phyloP scores from a whole-genome alignment of 2,797 vertebrate species.

The Enteromius viviparus region DNA sequence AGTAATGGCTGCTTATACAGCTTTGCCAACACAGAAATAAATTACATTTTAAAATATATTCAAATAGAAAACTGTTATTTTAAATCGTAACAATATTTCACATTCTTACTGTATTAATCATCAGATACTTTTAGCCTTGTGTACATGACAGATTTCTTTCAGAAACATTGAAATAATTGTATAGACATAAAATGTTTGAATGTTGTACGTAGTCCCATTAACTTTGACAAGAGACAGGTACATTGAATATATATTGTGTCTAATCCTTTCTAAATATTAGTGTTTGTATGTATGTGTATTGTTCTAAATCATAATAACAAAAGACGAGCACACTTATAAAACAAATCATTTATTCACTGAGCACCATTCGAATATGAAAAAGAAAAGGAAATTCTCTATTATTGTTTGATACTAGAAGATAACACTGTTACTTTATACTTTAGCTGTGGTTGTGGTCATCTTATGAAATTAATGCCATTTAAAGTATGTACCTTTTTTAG shows the following conservation, averaged over 20 bases:
- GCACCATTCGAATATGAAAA: slow-evolving; percentile 71
- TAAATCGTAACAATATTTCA: not conserved
- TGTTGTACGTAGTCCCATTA: not conserved
- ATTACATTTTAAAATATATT: not conserved
- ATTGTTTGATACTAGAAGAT: slow-evolving; percentile 48
- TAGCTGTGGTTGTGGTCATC: not conserved
- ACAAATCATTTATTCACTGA: slow-evolving; percentile 74
- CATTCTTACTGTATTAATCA: not conserved
- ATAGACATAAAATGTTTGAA: not conserved
- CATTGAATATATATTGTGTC: not conserved
- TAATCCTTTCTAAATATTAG: not conserved
- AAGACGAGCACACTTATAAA: slow-evolving; percentile 45
- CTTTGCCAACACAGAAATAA: not conserved
- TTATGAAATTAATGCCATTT: not conserved
- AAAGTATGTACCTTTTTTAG: slow-evolving; percentile 7
- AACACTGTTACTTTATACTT: slow-evolving; percentile 1
- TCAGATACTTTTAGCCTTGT: not conserved
- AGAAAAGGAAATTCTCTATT: not conserved
- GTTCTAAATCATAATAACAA: not conserved
- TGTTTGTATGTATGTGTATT: not conserved
- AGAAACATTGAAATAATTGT: not conserved
- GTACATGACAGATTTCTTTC: not conserved
- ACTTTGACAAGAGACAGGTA: not conserved
- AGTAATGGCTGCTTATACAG: not conserved
- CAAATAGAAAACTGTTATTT: not conserved